These are phyloP conservation scores for Hyles vespertilio DNA, from an alignment of 1,140 invertebrate species.

Conservation along the genomic window DNA sequence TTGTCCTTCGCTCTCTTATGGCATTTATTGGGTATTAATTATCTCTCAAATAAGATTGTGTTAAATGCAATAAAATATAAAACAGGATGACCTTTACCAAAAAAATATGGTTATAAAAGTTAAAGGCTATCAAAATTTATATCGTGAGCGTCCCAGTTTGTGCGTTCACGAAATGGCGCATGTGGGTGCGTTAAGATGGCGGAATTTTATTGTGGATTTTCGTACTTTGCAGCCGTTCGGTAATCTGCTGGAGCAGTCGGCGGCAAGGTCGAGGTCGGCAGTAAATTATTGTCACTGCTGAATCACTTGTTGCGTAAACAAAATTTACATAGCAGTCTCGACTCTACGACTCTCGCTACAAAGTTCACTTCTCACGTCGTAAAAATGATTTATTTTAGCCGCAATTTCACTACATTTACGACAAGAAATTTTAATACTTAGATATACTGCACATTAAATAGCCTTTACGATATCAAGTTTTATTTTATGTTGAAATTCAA, in stretches of 20 bases:
- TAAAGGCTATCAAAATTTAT: conserved; percentile 64
- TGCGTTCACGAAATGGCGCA: conserved; percentile 45
- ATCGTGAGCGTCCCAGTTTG: conserved; percentile 59
- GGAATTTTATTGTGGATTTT: conserved; percentile 35
- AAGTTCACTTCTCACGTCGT: neutral
- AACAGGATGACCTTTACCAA: conserved; percentile 53
- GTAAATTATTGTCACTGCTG: conserved; percentile 50
- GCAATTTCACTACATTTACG: neutral
- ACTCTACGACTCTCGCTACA: neutral
- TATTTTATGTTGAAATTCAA: too few relatives aligned
- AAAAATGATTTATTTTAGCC: conserved; percentile 1
- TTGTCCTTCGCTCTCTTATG: conserved; percentile 28
- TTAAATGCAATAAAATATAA: conserved; percentile 38
- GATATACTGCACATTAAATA: neutral
- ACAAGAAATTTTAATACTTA: conserved; percentile 11
- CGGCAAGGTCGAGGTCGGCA: conserved; percentile 54
- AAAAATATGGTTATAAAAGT: conserved; percentile 58
- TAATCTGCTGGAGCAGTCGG: conserved; percentile 46
- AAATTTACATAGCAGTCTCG: conserved; percentile 23
- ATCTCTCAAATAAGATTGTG: conserved; percentile 31
- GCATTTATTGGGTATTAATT: conserved; percentile 30
- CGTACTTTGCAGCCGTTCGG: conserved; percentile 41
- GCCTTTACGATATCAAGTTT: too few relatives aligned
- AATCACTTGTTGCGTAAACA: conserved; percentile 42
- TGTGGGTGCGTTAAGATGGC: conserved; percentile 52